Base-by-base conservation (phyloP, 2,888 invertebrate species). In the Sepiola atlantica region DNA sequence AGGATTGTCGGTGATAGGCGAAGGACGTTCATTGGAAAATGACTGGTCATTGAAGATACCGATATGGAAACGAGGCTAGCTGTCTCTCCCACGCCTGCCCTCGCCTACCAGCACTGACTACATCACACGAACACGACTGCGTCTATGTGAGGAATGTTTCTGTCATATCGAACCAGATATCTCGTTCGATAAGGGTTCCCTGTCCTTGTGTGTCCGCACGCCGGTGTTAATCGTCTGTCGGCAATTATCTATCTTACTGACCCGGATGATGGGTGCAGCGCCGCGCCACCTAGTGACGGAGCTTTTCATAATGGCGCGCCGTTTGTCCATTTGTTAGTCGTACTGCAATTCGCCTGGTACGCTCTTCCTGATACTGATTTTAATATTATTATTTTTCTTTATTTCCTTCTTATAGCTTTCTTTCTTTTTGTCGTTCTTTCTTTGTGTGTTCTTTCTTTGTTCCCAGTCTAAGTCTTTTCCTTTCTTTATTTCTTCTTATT, bases 91-190 rank as follows among this genome's bases (percentile, higher is more conserved):
- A 20, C 77, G 0, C 3, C 77, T 3, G 16, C n/a, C n/a, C 10
- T n/a, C 28, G 21, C 77, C 45, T 8, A 45, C 8, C 45, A 45
- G 45, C 77, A n/a, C 61, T 24, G 28, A 28, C 61, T 61, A 28
- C 77, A 77, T 77, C 77, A n/a, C 77, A 32, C n/a, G 14, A 77
- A n/a, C 77, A 77, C 77, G 12, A n/a, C 77, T 77, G n/a, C n/a
- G 77, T n/a, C 77, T n/a, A 77, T 21, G 77, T 77, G 77, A 77
- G 18, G 77, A 77, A 77, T 77, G 77, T 77, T 77, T n/a, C n/a
- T 77, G n/a, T n/a, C 77, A n/a, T 77, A 77, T 77, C 77, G 77
- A 77, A 77, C 77, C n/a, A 77, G 77, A 77, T 77, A 77, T 77
- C 77, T 77, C 77, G 77, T 77, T 77, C n/a, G 77, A 77, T 77